Evolutionary conservation across 2,113 vertebrate genomes (phyloP).

Genomic region (Lontra canadensis): DNA sequence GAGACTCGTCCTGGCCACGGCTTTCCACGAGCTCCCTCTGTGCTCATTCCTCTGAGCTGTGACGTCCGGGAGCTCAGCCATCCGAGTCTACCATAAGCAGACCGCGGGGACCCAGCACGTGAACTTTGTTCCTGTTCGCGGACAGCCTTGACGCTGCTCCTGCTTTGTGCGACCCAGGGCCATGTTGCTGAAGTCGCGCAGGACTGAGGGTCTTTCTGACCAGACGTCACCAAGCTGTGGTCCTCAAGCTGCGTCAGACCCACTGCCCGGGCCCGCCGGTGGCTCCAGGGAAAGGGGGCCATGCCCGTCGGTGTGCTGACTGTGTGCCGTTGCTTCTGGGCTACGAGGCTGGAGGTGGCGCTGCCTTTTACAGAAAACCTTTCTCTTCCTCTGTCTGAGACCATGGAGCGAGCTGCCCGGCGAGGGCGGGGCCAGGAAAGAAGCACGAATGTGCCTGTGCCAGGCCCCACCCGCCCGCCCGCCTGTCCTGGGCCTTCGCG

Average conservation of each 20-base stretch:
- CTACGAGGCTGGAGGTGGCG: accelerated
- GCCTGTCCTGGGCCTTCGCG: background rate
- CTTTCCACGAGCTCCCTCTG: background rate
- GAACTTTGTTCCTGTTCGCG: too few relatives aligned
- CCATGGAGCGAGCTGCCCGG: background rate
- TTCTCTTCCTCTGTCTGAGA: background rate
- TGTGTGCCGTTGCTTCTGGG: background rate
- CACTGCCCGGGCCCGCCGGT: accelerated
- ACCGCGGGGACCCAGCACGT: background rate
- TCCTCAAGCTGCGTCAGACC: accelerated
- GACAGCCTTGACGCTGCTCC: background rate
- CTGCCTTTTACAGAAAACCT: background rate
- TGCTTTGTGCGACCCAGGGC: background rate
- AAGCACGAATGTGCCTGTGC: accelerated
- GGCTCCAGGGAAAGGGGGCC: background rate
- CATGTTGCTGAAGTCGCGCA: accelerated
- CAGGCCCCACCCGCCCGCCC: accelerated
- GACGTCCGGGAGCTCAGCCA: background rate
- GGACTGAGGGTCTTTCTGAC: accelerated
- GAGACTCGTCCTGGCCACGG: background rate
- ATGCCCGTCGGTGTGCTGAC: accelerated
- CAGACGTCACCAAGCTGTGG: accelerated
- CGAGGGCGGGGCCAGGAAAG: accelerated
- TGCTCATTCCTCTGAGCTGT: background rate
- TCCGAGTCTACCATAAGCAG: background rate